Percentiles rank a stretch among this genome's conserved stretches.
phyloP scores from a whole-genome alignment of 2,797 vertebrate genomes.

The Mormyrops boulengeri region DNA sequence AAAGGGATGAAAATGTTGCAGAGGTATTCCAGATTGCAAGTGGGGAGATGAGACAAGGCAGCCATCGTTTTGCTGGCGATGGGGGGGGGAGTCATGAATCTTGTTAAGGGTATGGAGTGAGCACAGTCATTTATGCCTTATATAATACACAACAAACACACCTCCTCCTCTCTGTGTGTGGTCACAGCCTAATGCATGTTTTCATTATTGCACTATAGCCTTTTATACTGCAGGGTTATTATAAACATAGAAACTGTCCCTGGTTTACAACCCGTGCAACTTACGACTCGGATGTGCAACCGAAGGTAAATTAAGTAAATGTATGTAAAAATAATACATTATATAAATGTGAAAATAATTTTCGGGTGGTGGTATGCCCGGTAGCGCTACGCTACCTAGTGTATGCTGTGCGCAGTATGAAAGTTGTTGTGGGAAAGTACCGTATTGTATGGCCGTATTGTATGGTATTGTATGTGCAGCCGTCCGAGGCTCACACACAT shows the following conservation, averaged over 20 bases:
- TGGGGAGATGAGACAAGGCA: background rate
- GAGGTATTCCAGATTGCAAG: slow-evolving; percentile 16
- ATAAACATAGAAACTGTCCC: background rate
- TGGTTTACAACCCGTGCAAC: background rate
- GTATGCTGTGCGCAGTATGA: background rate
- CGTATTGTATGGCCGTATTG: background rate
- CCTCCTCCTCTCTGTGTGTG: background rate
- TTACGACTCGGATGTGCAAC: background rate
- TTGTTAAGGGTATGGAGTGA: background rate
- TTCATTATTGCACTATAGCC: background rate
- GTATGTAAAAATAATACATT: background rate
- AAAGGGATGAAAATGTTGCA: slow-evolving; percentile 37
- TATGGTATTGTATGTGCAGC: background rate
- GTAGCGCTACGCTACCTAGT: background rate
- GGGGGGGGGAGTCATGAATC: background rate
- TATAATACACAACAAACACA: background rate
- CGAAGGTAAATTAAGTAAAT: background rate
- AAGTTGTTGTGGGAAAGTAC: background rate
- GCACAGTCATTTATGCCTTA: background rate
- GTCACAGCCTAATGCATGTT: background rate
- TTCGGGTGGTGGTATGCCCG: background rate
- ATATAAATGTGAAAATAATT: background rate
- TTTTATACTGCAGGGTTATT: background rate
- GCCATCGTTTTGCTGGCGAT: background rate
- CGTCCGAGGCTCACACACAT: background rate